phyloP scores from a whole-genome alignment of 2,888 invertebrate genomes.

The Limnephilus auricula region DNA sequence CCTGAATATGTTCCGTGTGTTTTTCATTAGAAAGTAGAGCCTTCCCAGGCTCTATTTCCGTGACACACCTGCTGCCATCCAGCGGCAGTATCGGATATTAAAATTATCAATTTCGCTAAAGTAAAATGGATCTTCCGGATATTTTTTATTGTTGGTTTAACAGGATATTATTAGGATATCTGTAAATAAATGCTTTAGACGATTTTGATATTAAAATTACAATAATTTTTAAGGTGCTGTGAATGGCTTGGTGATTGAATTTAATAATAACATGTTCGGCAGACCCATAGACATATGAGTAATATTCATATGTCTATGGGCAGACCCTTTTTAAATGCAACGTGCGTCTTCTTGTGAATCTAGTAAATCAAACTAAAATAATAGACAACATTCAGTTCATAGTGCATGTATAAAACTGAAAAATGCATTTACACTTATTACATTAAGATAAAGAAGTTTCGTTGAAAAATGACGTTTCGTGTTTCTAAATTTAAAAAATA shows the following conservation, averaged over 20 bases:
- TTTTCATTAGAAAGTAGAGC: slow-evolving; percentile 34
- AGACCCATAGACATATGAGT: too few species aligned
- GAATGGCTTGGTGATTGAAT: neutral
- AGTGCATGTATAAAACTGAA: too few species aligned
- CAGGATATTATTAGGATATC: neutral
- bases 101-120: neutral
- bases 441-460: too few species aligned
- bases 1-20: slow-evolving; percentile 33
- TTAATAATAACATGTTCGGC: neutral
- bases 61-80: slow-evolving; percentile 23
- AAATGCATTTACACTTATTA: too few species aligned
- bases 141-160: neutral
- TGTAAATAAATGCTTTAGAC: neutral
- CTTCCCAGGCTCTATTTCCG: neutral
- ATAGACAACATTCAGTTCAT: too few species aligned
- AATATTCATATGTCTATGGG: too few species aligned
- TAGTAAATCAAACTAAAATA: too few species aligned
- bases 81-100: neutral
- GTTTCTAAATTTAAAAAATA: too few species aligned
- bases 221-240: neutral
- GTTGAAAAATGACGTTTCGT: too few species aligned
- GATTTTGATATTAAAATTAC: neutral
- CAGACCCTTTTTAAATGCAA: too few species aligned
- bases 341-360: too few species aligned
- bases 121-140: neutral